phyloP scores from a whole-genome alignment of 2,797 vertebrate species.

The Anabas testudineus region DNA sequence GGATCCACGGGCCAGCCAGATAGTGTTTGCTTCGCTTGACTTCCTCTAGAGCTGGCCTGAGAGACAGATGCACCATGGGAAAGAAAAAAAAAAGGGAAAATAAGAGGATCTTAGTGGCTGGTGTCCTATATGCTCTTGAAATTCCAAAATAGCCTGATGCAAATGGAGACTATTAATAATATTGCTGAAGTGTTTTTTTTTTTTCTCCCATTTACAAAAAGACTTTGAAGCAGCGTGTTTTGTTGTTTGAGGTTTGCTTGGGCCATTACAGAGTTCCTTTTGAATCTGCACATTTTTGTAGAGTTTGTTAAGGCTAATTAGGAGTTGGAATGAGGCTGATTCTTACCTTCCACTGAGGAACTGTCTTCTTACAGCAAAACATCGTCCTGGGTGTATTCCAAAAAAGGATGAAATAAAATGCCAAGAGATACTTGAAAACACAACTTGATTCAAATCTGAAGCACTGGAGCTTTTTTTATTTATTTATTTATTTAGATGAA shows the following conservation, averaged over 20 bases:
- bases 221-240: constrained; percentile 9
- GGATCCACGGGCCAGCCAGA: constrained; percentile 63
- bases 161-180: constrained; percentile 39
- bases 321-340: constrained; percentile 18
- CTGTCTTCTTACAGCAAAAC: constrained; percentile 5
- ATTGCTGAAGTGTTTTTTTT: not conserved
- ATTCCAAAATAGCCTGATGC: constrained; percentile 38
- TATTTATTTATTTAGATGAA: constrained; percentile 1
- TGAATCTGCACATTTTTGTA: constrained; percentile 43
- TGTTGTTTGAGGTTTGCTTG: constrained; percentile 6
- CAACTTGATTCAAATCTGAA: not conserved
- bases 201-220: constrained; percentile 18
- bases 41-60: constrained; percentile 62
- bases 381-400: not conserved
- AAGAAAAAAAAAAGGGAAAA: constrained; percentile 34
- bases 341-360: constrained; percentile 13
- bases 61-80: constrained; percentile 71
- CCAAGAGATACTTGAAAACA: constrained; percentile 13
- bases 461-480: not conserved
- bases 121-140: constrained; percentile 32
- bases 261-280: constrained; percentile 21
- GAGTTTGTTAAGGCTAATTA: constrained; percentile 34
- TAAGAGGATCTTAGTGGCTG: constrained; percentile 32
- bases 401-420: constrained; percentile 16
- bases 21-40: constrained; percentile 72